phyloP scores from a whole-genome alignment of 2,888 invertebrate species.

The Ligdia adustata region DNA sequence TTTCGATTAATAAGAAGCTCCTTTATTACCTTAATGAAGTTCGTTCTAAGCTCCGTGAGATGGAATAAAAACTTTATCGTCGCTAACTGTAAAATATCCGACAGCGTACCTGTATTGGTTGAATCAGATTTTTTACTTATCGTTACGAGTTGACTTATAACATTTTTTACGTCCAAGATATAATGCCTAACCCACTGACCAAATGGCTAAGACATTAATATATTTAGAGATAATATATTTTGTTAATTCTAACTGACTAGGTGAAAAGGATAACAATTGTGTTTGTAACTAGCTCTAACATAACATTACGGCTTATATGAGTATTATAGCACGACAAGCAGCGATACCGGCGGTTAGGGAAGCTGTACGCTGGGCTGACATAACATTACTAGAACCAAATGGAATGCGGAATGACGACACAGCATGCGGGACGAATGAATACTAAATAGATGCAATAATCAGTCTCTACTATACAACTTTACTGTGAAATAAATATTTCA shows the following conservation, averaged over 20 bases:
- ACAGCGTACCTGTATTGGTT: neutral
- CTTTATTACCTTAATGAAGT: conserved; percentile 36
- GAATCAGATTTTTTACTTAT: neutral
- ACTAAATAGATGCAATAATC: conserved; percentile 62
- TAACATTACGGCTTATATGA: neutral
- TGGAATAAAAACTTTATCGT: conserved; percentile 29
- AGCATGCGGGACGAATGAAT: conserved; percentile 63
- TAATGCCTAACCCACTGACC: too few relatives aligned
- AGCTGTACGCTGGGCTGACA: conserved; percentile 42
- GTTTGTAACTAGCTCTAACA: neutral
- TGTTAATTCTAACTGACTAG: too few relatives aligned
- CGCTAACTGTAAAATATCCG: conserved; percentile 17
- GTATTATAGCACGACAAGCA: conserved; percentile 5
- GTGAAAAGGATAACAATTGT: neutral
- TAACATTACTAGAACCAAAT: conserved; percentile 65
- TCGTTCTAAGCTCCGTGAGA: conserved; percentile 27
- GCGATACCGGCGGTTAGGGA: conserved; percentile 13
- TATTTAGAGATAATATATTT: too few relatives aligned
- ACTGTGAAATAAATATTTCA: too few relatives aligned
- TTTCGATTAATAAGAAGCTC: conserved; percentile 42
- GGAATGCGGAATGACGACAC: conserved; percentile 71
- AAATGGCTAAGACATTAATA: too few relatives aligned
- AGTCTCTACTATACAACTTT: too few relatives aligned
- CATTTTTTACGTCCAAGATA: too few relatives aligned
- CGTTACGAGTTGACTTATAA: too few relatives aligned